These are phyloP conservation scores for Magallana gigas DNA, from an alignment of 1,140 invertebrate genomes.

Conservation along the genomic window DNA sequence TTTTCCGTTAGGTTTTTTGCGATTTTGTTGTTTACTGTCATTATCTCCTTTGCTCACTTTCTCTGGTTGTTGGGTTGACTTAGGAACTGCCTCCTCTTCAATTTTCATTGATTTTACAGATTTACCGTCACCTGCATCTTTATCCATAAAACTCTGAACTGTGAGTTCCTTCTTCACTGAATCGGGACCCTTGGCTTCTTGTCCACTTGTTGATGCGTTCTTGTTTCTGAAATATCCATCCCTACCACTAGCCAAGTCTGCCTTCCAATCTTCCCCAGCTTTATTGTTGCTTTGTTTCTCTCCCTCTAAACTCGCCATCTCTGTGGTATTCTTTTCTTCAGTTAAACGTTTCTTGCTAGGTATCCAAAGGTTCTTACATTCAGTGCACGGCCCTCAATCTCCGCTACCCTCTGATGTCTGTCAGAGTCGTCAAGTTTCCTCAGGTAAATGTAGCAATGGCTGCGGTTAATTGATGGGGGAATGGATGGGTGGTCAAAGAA, in stretches of 20 bases:
- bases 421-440: background rate
- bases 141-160: background rate
- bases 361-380: too few species aligned
- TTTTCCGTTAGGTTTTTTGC: background rate
- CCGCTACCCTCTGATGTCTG: background rate
- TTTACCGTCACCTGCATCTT: background rate
- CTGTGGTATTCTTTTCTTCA: background rate
- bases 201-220: background rate
- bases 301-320: background rate
- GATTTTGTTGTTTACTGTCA: background rate
- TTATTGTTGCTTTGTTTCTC: background rate
- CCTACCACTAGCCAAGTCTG: background rate
- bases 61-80: background rate
- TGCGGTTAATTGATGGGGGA: background rate
- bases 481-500: slow-evolving; percentile 26
- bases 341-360: background rate
- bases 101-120: slow-evolving; percentile 11
- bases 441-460: background rate
- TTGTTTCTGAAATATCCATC: background rate
- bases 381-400: too few species aligned
- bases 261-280: too few species aligned
- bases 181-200: background rate
- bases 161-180: background rate
- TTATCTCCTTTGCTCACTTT: background rate
- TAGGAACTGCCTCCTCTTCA: background rate